Conservation (phyloP, 2,113 vertebrate species). For the Nematolebias whitei region DNA sequence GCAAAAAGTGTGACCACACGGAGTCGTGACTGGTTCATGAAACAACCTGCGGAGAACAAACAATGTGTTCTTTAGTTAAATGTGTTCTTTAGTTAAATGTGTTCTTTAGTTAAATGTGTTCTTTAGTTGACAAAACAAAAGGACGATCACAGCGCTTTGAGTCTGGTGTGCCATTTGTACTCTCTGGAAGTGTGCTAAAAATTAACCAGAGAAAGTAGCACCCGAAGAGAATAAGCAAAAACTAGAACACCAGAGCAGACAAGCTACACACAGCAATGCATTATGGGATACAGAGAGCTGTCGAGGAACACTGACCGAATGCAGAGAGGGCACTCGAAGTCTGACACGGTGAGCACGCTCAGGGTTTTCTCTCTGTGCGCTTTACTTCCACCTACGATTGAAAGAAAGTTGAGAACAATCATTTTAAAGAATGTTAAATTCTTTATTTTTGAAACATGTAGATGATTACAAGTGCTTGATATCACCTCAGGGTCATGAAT, state of each 20-base stretch:
- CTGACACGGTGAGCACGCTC: slow-evolving; percentile 79
- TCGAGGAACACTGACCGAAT: slow-evolving; percentile 81
- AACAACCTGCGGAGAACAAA: slow-evolving; percentile 86
- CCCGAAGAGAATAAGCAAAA: background rate
- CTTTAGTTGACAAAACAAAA: too few relatives aligned
- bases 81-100: too few relatives aligned
- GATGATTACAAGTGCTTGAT: too few relatives aligned
- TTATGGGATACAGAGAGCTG: slow-evolving; percentile 24
- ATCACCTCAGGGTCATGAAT: too few relatives aligned
- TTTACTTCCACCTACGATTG: slow-evolving; percentile 51
- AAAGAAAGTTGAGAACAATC: background rate
- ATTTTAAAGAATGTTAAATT: too few relatives aligned
- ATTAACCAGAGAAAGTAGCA: slow-evolving; percentile 16
- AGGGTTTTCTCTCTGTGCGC: slow-evolving; percentile 51
- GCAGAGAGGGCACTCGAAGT: slow-evolving; percentile 91
- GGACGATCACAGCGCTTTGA: too few relatives aligned
- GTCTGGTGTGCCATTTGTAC: too few relatives aligned
- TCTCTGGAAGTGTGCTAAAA: slow-evolving; percentile 5
- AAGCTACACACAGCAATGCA: slow-evolving; percentile 1
- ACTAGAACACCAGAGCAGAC: slow-evolving; percentile 2
- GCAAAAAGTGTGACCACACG: slow-evolving; percentile 93
- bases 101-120: too few relatives aligned
- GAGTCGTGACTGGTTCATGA: slow-evolving; percentile 88
- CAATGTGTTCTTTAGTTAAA: too few relatives aligned
- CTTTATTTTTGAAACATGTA: too few relatives aligned